phyloP scores from a whole-genome alignment of 2,797 vertebrate species.

The Sciurus vulgaris region DNA sequence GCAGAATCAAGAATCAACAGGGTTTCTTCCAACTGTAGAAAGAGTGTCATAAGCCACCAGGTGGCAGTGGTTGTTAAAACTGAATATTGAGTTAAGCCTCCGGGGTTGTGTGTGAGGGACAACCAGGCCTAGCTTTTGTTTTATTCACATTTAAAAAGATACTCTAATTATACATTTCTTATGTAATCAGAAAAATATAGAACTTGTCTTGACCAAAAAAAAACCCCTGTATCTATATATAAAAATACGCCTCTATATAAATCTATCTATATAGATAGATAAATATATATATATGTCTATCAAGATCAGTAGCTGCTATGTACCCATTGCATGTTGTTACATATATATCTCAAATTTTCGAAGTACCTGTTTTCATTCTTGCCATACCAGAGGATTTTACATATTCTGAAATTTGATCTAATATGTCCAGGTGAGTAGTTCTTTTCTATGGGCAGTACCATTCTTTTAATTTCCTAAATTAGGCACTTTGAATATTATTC shows the following conservation, averaged over 20 bases:
- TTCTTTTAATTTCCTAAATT: background rate
- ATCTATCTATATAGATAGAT: background rate
- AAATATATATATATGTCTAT: no score
- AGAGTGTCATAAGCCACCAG: background rate
- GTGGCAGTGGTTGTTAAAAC: slow-evolving; percentile 44
- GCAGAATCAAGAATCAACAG: background rate
- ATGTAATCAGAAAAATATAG: background rate
- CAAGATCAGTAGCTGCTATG: no score
- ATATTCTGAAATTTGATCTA: background rate
- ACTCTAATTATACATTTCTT: background rate
- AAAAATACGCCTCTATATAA: no score
- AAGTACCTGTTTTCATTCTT: background rate
- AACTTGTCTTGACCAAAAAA: background rate
- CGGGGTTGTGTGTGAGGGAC: background rate
- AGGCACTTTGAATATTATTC: background rate
- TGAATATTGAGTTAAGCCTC: background rate
- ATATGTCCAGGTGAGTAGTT: background rate
- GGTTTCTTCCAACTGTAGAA: background rate
- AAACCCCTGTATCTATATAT: background rate
- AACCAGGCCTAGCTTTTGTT: background rate
- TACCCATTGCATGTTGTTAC: no score
- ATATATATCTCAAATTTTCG: background rate
- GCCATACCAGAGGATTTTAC: background rate
- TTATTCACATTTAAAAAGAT: background rate
- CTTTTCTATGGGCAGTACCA: background rate